Evolutionary conservation across 2,797 vertebrate species (phyloP).

Genomic region (Pampus argenteus): DNA sequence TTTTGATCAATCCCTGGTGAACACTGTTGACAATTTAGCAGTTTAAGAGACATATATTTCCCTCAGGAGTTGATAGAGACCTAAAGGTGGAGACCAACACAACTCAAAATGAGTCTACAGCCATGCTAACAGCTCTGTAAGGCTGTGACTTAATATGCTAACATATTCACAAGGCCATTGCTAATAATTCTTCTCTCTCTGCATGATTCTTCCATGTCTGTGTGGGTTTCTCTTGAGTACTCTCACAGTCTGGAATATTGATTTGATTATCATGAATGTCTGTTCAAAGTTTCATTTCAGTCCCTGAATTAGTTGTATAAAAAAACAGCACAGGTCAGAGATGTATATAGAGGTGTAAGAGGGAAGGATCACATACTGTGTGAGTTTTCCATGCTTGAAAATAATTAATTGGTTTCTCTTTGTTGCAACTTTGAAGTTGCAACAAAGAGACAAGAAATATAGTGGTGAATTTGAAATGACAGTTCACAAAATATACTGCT

Average conservation of each 20-base stretch:
- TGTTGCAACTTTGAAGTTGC: background rate
- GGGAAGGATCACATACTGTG: background rate
- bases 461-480: conserved; percentile 9
- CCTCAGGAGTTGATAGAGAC: too few species aligned
- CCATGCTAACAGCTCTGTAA: too few species aligned
- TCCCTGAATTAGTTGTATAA: background rate
- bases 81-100: too few species aligned
- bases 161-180: background rate
- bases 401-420: background rate
- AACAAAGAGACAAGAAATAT: background rate
- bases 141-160: too few species aligned
- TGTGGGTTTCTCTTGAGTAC: too few species aligned
- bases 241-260: too few species aligned
- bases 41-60: too few species aligned
- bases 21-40: too few species aligned
- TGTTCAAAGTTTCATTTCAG: background rate
- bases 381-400: background rate
- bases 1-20: too few species aligned
- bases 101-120: too few species aligned
- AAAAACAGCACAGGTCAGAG: background rate
- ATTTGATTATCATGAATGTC: too few species aligned
- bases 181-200: background rate
- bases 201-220: too few species aligned
- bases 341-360: background rate
- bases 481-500: conserved; percentile 15